Percentiles rank a stretch among this genome's conserved stretches.
These are phyloP conservation scores for Belgica antarctica DNA, from an alignment of 2,888 invertebrate species.

Conservation along the genomic window DNA sequence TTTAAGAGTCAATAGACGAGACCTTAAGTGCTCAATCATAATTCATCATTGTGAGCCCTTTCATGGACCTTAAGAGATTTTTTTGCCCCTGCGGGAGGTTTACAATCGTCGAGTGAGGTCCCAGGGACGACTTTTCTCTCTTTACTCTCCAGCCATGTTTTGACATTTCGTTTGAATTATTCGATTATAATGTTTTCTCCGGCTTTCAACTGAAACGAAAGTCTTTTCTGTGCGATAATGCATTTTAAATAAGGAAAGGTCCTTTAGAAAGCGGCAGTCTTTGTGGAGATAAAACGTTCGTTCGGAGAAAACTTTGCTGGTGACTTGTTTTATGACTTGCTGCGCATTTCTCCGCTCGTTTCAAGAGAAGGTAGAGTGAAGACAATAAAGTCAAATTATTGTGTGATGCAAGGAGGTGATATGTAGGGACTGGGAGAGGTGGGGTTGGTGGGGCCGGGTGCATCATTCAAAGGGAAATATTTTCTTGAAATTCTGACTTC, in stretches of 20 bases:
- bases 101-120: slow-evolving; percentile 2
- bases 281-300: slow-evolving; percentile 18
- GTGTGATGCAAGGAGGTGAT: too few relatives aligned
- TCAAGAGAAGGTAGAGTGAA: too few relatives aligned
- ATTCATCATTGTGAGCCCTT: too few relatives aligned
- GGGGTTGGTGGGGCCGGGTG: too few relatives aligned
- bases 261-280: slow-evolving; percentile 38
- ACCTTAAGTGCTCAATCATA: slow-evolving; percentile 10
- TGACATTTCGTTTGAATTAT: slow-evolving; percentile 31
- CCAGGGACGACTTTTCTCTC: too few relatives aligned
- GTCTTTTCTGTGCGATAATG: slow-evolving; percentile 22
- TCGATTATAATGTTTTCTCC: slow-evolving; percentile 38
- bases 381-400: too few relatives aligned
- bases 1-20: slow-evolving; percentile 5
- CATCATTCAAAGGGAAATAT: too few relatives aligned
- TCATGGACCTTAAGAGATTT: background rate
- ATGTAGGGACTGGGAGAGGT: too few relatives aligned
- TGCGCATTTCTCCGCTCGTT: too few relatives aligned
- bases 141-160: slow-evolving; percentile 12
- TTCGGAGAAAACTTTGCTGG: background rate
- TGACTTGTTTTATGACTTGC: too few relatives aligned
- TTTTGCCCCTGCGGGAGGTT: background rate
- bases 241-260: slow-evolving; percentile 14
- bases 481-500: too few relatives aligned
- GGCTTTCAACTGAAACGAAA: slow-evolving; percentile 27